Conservation (phyloP, 2,888 invertebrate genomes). For the Leptopterna dolabrata region DNA sequence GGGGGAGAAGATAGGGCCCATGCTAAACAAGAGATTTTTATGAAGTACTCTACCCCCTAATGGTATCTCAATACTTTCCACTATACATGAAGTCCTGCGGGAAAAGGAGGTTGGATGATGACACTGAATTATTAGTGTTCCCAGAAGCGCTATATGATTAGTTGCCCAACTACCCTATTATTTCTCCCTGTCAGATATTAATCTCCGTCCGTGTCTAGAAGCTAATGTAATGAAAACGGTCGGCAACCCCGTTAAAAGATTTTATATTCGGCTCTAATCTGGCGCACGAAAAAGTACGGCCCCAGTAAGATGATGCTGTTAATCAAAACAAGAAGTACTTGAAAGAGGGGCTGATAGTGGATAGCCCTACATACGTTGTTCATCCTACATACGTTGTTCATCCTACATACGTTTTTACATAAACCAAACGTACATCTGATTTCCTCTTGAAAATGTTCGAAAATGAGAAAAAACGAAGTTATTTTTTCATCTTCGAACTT, state of each 20-base stretch:
- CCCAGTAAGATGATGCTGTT: neutral
- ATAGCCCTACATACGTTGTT: neutral
- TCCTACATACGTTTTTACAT: no score
- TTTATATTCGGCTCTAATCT: neutral
- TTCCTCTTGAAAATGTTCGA: no score
- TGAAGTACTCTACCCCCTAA: neutral
- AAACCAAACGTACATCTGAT: no score
- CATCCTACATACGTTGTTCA: neutral
- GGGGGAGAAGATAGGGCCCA: neutral
- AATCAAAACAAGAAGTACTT: neutral
- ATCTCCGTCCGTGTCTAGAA: neutral
- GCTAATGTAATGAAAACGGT: neutral
- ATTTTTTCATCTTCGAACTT: no score
- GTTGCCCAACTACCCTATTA: neutral
- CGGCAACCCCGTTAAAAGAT: neutral
- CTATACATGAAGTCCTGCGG: neutral
- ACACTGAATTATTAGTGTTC: neutral
- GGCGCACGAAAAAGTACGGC: neutral
- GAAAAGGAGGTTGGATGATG: neutral
- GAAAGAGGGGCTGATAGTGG: neutral
- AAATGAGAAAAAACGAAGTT: no score
- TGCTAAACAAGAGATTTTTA: neutral
- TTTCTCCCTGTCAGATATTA: neutral
- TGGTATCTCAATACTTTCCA: neutral
- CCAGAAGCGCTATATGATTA: neutral